Base-by-base conservation (phyloP, 2,888 invertebrate genomes). In the Spicauda simplicius region DNA sequence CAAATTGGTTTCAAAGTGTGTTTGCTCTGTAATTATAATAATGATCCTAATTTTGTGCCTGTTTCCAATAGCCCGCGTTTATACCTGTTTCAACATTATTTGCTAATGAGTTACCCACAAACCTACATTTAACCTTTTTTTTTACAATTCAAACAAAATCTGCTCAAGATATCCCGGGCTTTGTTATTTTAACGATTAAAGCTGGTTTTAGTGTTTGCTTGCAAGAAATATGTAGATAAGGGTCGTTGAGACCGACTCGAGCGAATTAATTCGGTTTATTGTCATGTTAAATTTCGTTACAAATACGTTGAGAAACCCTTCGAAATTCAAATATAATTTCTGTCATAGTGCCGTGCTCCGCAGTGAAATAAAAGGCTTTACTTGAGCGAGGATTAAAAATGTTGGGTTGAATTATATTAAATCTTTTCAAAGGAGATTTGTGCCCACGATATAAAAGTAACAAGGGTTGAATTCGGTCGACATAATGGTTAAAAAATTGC, bases 1-100 rank as follows among this genome's bases (percentile, higher is more conserved):
- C 58, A 84, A 85, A 81, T 84, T 79, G 81, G 77, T 78, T 70
- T 71, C 62, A 79, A 76, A 77, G 74, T 77, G 74, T 87, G 83
- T 86, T 90, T 85, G 76, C 85, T 84, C 83, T 89, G 88, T 92
- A 91, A 92, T 92, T 92, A 92, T 86, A 78, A 83, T 90, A 91
- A 91, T 92, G 80, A 82, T 77, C 82, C 84, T 84, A 86, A 88
- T 88, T 90, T 76, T 81, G 80, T 77, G 71, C 71, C 81, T 77
- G 71, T 72, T 84, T 84, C 82, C 84, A 86, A 89, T 88, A 86
- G 79, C 75, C 79, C 74, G 2, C 37, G 73, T 78, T 78, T 80
- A 81, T 90, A 90, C 90, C 91, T 90, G 90, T 75, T 77, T 74
- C 76, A 70, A 77, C 75, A 79, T 84, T 86, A 88, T 88, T 88